Conservation (phyloP, 2,888 invertebrate species). For the Trilocha varians region DNA sequence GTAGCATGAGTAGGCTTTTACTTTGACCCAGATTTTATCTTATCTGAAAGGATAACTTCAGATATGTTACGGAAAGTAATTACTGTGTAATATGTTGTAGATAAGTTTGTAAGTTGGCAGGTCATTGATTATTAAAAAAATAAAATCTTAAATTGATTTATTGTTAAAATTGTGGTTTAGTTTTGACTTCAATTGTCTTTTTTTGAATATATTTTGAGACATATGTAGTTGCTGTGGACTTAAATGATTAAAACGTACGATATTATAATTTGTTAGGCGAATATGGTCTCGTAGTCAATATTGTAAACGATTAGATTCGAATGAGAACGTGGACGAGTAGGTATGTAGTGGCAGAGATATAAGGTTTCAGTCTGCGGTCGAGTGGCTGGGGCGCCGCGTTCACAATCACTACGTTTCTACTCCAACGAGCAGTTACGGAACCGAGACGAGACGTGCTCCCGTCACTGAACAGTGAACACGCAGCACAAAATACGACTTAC, state of each 20-base stretch:
- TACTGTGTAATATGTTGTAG: no score
- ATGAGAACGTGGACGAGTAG: slow-evolving; percentile 23
- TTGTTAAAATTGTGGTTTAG: no score
- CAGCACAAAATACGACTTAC: not conserved
- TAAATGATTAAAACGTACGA: not conserved
- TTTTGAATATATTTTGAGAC: no score
- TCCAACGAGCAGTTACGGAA: slow-evolving; percentile 18
- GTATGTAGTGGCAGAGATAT: slow-evolving; percentile 35
- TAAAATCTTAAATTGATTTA: no score
- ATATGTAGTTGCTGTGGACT: not conserved
- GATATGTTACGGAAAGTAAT: no score
- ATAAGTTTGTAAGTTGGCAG: no score
- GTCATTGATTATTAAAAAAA: no score
- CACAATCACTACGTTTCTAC: slow-evolving; percentile 40
- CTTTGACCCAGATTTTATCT: not conserved
- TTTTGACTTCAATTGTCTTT: no score
- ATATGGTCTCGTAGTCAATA: slow-evolving; percentile 16
- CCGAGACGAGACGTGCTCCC: slow-evolving; percentile 11
- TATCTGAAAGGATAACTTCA: no score
- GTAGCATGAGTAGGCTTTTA: not conserved
- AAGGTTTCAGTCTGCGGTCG: slow-evolving; percentile 53
- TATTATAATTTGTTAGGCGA: slow-evolving; percentile 3
- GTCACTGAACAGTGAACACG: slow-evolving; percentile 6
- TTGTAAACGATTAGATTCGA: slow-evolving; percentile 23
- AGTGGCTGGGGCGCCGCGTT: slow-evolving; percentile 41